Evolutionary conservation across 2,797 vertebrate genomes (phyloP).

Genomic region (Arctocebus calabarensis): DNA sequence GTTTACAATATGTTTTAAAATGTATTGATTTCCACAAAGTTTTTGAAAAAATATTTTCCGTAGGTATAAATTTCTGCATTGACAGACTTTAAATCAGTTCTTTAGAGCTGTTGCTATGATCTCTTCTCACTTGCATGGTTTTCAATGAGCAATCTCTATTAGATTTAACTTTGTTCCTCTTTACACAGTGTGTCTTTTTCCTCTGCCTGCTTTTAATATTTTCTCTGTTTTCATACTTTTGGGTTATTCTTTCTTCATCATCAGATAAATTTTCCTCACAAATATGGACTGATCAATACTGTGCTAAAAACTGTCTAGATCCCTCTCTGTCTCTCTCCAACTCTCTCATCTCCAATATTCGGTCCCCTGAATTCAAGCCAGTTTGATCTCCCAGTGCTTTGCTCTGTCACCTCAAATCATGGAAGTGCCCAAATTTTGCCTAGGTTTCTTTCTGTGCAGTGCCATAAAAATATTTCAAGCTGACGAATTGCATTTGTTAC

Average conservation of each 20-base stretch:
- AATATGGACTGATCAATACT: accelerated
- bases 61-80: neutral
- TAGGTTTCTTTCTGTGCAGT: accelerated
- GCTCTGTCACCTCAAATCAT: neutral
- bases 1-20: neutral
- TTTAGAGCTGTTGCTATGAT: accelerated
- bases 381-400: neutral
- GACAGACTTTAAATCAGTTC: accelerated
- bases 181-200: accelerated
- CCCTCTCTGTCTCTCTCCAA: neutral
- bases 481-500: no score
- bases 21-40: neutral
- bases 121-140: neutral
- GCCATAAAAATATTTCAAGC: no score
- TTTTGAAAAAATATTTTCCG: neutral
- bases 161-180: accelerated
- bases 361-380: neutral
- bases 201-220: neutral
- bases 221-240: neutral
- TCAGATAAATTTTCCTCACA: neutral
- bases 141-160: accelerated
- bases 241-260: neutral
- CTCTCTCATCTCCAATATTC: neutral
- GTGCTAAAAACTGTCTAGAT: neutral
- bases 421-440: neutral